These are phyloP conservation scores for Lordiphosa stackelbergi DNA, from an alignment of 1,140 invertebrate species.

Conservation along the genomic window DNA sequence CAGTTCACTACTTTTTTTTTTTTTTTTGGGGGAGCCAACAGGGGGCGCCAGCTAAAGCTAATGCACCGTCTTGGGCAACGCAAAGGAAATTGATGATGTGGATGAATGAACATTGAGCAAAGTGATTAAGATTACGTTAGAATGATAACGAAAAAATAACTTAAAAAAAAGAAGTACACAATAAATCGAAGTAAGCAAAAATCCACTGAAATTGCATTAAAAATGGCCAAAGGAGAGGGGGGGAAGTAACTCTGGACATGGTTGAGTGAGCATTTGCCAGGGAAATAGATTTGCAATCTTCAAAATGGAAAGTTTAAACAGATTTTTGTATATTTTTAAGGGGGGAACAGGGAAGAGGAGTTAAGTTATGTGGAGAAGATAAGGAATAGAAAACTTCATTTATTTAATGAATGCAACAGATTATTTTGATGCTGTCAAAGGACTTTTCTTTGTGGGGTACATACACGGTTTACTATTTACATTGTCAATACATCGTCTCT, in stretches of 20 bases:
- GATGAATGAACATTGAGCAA: conserved; percentile 76
- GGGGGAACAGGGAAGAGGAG: too few species aligned
- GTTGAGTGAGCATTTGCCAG: conserved; percentile 9
- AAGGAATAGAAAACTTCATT: too few species aligned
- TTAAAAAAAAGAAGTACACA: conserved; percentile 27
- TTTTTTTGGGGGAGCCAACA: conserved; percentile 24
- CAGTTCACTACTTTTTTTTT: conserved; percentile 29
- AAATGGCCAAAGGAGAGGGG: conserved; percentile 7
- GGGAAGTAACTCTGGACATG: conserved; percentile 11
- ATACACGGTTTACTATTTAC: too few species aligned
- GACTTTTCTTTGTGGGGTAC: too few species aligned
- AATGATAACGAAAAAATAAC: conserved; percentile 50
- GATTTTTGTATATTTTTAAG: too few species aligned
- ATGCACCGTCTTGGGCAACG: conserved; percentile 34
- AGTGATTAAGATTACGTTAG: conserved; percentile 76
- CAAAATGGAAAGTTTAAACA: conserved; percentile 12
- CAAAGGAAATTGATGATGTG: conserved; percentile 76
- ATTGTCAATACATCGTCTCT: too few species aligned
- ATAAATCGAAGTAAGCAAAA: conserved; percentile 12
- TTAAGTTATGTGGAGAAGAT: too few species aligned
- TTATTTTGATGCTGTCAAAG: too few species aligned
- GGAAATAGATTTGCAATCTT: conserved; percentile 15
- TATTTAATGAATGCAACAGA: too few species aligned
- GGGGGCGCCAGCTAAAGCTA: conserved; percentile 45
- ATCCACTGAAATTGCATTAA: conserved; percentile 46